These are phyloP conservation scores for Micronycteris hirsuta DNA, from an alignment of 2,113 vertebrate species.

Conservation along the genomic window DNA sequence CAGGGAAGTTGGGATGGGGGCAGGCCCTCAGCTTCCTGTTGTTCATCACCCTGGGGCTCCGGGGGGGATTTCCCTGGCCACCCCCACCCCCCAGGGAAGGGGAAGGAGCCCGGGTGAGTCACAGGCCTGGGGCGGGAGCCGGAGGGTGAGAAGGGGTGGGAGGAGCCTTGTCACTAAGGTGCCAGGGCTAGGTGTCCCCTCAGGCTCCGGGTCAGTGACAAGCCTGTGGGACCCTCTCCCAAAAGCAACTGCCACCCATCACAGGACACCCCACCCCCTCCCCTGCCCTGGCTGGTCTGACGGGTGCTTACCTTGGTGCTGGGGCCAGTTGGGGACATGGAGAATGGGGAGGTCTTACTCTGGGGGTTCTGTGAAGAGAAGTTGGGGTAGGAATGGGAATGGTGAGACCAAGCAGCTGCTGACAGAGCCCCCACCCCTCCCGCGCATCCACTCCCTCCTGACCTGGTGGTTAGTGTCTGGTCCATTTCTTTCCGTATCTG, in stretches of 20 bases:
- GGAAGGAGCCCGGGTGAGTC: conserved; percentile 67
- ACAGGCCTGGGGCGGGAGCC: conserved; percentile 63
- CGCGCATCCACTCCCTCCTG: neutral
- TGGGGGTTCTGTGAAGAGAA: conserved; percentile 82
- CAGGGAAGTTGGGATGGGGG: conserved; percentile 76
- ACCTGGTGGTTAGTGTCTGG: conserved; percentile 92
- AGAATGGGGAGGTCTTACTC: conserved; percentile 87
- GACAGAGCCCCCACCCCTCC: neutral
- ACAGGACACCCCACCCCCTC: neutral
- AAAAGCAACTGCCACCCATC: neutral
- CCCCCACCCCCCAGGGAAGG: conserved; percentile 73
- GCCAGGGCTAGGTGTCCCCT: neutral
- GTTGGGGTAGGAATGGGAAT: neutral
- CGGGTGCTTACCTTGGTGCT: conserved; percentile 84
- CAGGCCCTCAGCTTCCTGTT: conserved; percentile 71
- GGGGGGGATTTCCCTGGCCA: conserved; percentile 77
- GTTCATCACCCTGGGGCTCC: conserved; percentile 72
- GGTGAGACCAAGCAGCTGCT: neutral
- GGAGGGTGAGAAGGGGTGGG: conserved; percentile 61
- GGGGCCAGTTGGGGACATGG: conserved; percentile 84
- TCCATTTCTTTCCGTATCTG: conserved; percentile 91
- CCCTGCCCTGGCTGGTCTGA: neutral
- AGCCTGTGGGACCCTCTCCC: neutral
- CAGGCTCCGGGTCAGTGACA: neutral
- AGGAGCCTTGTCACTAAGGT: conserved; percentile 35